Percentiles rank a stretch among this genome's conserved stretches.
Evolutionary conservation across 2,113 vertebrate species (phyloP).

Genomic region (Addax nasomaculatus): DNA sequence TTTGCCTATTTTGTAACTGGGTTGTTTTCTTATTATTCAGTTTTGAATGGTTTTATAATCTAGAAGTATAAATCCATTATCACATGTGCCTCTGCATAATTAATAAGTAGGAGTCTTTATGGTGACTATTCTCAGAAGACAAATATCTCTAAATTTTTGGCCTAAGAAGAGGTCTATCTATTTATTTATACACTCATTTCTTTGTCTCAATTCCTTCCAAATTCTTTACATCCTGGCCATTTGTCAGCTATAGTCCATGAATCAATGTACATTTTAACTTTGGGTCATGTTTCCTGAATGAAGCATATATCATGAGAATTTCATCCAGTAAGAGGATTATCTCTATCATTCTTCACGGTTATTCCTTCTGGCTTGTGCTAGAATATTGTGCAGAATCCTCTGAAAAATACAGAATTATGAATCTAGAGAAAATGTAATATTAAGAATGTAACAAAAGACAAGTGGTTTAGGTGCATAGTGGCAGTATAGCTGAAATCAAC

Average conservation of each 20-base stretch:
- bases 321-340: neutral
- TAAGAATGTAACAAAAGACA: neutral
- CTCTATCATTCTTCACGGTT: neutral
- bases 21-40: neutral
- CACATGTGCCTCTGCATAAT: neutral
- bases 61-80: neutral
- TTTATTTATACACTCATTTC: neutral
- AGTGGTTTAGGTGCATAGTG: neutral
- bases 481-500: neutral
- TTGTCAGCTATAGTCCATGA: neutral
- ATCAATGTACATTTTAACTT: neutral
- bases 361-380: neutral
- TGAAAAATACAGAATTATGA: neutral
- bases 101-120: neutral
- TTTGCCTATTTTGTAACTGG: neutral
- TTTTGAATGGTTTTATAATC: neutral
- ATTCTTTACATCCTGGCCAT: neutral
- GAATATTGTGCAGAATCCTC: neutral
- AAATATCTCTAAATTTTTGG: neutral
- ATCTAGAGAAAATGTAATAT: neutral
- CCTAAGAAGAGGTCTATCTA: neutral
- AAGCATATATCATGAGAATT: neutral
- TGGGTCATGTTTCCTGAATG: neutral
- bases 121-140: neutral
- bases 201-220: neutral